Evolutionary conservation across 2,113 vertebrate genomes (phyloP).

Genomic region (Myotis brandtii): DNA sequence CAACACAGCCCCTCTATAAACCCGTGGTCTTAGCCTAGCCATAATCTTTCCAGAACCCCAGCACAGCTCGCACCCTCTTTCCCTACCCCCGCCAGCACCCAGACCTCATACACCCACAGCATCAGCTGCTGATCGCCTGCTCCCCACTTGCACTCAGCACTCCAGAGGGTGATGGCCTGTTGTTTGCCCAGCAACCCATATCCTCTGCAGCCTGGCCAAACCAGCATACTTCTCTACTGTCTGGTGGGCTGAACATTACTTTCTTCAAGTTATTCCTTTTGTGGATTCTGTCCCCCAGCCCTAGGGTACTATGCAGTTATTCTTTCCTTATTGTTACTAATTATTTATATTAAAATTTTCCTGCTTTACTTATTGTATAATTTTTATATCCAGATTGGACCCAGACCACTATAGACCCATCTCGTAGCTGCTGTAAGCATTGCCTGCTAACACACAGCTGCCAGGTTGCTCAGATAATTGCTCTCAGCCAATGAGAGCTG

Average conservation of each 20-base stretch:
- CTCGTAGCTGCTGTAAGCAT: background rate
- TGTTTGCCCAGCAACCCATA: background rate
- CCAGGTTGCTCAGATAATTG: background rate
- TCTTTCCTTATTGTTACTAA: background rate
- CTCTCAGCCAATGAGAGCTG: background rate
- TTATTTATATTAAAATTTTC: background rate
- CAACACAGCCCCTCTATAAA: background rate
- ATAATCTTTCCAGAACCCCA: background rate
- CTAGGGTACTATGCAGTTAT: background rate
- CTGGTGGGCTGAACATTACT: background rate
- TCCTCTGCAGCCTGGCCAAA: background rate
- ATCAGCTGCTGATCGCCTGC: background rate
- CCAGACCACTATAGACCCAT: background rate
- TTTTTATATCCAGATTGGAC: background rate
- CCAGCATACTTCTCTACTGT: background rate
- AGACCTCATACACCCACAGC: background rate
- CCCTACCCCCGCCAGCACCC: background rate
- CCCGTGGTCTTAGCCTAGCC: background rate
- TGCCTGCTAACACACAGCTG: background rate
- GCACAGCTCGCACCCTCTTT: fast-evolving
- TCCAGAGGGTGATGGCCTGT: background rate
- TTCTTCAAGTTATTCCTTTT: background rate
- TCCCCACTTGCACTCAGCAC: background rate
- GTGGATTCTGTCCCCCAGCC: background rate
- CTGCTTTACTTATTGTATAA: background rate